A percentile compares a stretch with the other conserved stretches of the same genome.
phyloP scores from a whole-genome alignment of 2,113 vertebrate genomes.

The Morphnarchus princeps region DNA sequence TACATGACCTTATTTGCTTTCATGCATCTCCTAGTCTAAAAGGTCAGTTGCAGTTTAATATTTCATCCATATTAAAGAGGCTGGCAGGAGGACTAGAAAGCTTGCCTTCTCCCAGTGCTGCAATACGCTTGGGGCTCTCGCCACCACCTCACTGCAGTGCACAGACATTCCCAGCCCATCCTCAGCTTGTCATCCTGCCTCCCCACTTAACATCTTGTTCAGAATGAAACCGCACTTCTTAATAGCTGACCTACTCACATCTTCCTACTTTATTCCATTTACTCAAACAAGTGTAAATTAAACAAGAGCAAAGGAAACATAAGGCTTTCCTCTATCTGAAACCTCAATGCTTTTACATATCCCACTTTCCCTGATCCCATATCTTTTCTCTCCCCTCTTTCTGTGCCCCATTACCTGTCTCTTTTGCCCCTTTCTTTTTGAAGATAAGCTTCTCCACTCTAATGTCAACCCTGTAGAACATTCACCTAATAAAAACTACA shows the following conservation, averaged over 20 bases:
- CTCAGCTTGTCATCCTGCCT: background rate
- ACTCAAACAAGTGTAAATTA: background rate
- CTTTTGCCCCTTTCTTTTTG: background rate
- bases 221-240: background rate
- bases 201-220: background rate
- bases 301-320: background rate
- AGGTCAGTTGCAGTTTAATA: background rate
- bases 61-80: background rate
- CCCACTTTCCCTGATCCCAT: background rate
- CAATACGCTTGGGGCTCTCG: rapidly evolving
- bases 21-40: background rate
- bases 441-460: background rate
- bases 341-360: background rate
- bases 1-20: background rate
- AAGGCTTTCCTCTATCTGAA: background rate
- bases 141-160: rapidly evolving
- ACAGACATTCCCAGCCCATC: background rate
- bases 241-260: background rate
- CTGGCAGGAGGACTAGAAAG: background rate
- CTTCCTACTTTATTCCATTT: background rate
- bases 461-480: background rate
- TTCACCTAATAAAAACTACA: background rate
- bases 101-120: background rate
- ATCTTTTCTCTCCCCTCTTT: background rate
- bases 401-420: background rate